Conservation (phyloP, 2,113 vertebrate species). For the Microtus oregoni region DNA sequence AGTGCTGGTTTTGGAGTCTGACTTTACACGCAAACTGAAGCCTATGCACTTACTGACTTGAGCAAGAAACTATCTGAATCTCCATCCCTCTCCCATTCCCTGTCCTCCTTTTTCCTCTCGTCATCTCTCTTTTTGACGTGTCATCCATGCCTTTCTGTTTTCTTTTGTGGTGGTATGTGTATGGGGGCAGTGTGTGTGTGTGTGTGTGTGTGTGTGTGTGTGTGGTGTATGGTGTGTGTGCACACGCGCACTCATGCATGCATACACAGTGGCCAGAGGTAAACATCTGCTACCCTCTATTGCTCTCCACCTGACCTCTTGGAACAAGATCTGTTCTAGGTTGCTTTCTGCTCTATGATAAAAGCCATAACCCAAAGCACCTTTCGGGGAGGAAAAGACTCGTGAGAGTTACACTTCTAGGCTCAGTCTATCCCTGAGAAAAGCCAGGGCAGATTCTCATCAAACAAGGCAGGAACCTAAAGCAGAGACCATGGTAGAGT, state of each 20-base stretch:
- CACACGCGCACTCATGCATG: no score
- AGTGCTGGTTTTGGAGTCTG: constrained; percentile 56
- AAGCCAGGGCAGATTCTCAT: background rate
- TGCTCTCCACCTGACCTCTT: background rate
- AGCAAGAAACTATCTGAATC: background rate
- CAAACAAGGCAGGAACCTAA: background rate
- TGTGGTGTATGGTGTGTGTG: no score
- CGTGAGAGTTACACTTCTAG: background rate
- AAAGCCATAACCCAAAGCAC: background rate
- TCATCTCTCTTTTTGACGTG: background rate
- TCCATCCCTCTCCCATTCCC: background rate
- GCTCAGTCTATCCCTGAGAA: background rate
- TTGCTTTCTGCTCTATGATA: background rate
- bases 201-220: no score
- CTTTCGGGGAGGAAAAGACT: background rate
- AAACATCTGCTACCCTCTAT: background rate
- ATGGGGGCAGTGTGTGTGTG: background rate
- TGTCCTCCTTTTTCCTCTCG: accelerated
- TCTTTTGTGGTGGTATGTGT: background rate
- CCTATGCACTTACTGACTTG: background rate
- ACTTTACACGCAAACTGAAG: background rate
- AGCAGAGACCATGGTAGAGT: background rate
- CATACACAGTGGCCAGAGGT: background rate
- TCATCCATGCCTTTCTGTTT: background rate
- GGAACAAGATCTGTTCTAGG: background rate